Evolutionary conservation across 35 echinoderm and acorn worm genomes (phyloP).

Genomic region (Heliocidaris tuberculata): DNA sequence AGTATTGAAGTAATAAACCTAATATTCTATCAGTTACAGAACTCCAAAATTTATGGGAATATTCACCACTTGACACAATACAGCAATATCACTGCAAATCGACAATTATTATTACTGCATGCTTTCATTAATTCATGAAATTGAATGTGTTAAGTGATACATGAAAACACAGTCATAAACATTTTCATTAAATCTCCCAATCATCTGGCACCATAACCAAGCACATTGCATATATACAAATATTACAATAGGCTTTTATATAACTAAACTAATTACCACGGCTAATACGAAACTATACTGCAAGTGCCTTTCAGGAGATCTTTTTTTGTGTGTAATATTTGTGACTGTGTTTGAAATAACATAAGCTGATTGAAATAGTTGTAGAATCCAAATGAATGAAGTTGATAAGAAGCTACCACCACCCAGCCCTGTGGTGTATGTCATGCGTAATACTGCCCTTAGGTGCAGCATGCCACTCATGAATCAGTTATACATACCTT

Average conservation of each 20-base stretch:
- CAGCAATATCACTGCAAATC: not conserved
- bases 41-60: not conserved
- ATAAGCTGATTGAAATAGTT: not conserved
- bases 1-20: too few relatives aligned
- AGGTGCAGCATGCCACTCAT: not conserved
- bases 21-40: not conserved
- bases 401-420: not conserved
- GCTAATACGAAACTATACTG: not conserved
- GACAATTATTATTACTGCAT: not conserved
- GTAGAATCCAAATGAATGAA: not conserved
- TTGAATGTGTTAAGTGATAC: not conserved
- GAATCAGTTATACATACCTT: conserved; percentile 74
- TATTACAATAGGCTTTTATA: too few relatives aligned
- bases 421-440: not conserved
- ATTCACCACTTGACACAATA: not conserved
- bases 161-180: not conserved
- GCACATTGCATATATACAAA: too few relatives aligned
- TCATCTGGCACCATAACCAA: not conserved
- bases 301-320: not conserved
- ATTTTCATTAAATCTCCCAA: not conserved
- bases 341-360: not conserved
- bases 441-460: not conserved
- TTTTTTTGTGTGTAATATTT: not conserved
- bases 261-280: too few relatives aligned
- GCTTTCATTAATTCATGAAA: not conserved